These are phyloP conservation scores for Oreocharis arfaki DNA, from an alignment of 2,113 vertebrate genomes.

Conservation along the genomic window DNA sequence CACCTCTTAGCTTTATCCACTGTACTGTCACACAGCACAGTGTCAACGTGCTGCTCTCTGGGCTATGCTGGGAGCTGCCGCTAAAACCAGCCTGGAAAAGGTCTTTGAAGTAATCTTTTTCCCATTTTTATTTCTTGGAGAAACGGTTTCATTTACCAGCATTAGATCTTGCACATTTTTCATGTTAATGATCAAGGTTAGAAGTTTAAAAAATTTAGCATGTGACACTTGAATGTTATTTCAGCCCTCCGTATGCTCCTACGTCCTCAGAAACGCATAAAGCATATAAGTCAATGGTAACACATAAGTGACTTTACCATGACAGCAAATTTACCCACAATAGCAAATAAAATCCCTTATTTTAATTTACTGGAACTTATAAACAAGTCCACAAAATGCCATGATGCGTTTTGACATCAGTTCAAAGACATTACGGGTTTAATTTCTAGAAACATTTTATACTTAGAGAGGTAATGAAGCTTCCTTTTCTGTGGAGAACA, in stretches of 20 bases:
- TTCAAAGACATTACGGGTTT: background rate
- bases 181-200: background rate
- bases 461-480: background rate
- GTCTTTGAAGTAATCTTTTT: background rate
- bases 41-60: background rate
- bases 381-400: background rate
- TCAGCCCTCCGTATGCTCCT: background rate
- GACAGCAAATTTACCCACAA: background rate
- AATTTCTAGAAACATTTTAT: background rate
- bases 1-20: background rate
- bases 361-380: background rate
- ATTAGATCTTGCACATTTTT: background rate
- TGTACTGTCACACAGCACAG: background rate
- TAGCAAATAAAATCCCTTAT: background rate
- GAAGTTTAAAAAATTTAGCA: background rate
- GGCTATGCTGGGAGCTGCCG: background rate
- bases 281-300: background rate
- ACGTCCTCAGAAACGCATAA: background rate
- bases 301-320: background rate
- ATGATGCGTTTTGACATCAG: background rate
- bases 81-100: background rate
- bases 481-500: background rate
- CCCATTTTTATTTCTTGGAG: background rate
- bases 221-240: background rate
- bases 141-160: background rate